Conservation (phyloP, 2,113 vertebrate species). For the Scopus umbretta region DNA sequence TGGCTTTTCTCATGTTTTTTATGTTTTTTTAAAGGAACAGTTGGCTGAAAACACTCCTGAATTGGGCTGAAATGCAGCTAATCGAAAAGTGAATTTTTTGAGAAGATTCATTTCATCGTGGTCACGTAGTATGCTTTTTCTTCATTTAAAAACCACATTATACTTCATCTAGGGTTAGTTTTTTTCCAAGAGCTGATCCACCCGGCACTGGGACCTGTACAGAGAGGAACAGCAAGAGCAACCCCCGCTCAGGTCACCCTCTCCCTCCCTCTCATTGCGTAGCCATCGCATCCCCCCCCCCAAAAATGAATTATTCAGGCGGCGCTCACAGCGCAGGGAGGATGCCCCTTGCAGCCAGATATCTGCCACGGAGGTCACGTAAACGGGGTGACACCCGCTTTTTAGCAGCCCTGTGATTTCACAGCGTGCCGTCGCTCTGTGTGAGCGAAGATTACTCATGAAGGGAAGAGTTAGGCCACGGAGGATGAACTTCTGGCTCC, state of each 20-base stretch:
- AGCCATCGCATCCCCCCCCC: not conserved
- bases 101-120: not conserved
- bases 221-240: not conserved
- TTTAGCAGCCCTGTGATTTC: not conserved
- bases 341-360: not conserved
- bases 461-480: not conserved
- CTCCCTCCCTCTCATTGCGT: not conserved
- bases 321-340: accelerated
- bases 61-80: not conserved
- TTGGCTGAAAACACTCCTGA: not conserved
- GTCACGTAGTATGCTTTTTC: not conserved
- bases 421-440: not conserved
- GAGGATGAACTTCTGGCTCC: not conserved
- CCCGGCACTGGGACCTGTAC: not conserved
- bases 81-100: not conserved
- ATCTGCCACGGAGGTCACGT: not conserved
- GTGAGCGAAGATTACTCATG: accelerated
- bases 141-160: not conserved
- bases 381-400: not conserved
- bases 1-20: not conserved
- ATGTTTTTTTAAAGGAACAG: not conserved
- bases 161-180: not conserved
- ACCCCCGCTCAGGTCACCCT: accelerated
- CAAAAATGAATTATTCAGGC: not conserved
- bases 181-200: not conserved